Base-by-base conservation (phyloP, 2,797 vertebrate genomes). In the Denticeps clupeoides region DNA sequence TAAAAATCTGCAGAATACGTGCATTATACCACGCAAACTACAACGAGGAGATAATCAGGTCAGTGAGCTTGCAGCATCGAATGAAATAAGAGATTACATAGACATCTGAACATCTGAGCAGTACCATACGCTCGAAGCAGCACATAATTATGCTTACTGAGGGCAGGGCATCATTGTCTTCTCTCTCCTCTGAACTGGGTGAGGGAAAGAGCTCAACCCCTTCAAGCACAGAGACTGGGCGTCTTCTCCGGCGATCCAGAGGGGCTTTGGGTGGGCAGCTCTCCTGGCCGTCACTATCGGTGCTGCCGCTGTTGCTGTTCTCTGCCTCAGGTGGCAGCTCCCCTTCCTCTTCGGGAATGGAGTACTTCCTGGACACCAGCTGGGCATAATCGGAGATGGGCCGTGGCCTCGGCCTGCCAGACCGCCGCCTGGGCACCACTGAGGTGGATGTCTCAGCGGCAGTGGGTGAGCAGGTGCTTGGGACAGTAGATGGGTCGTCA, bases 311-410 rank as follows among this genome's bases (percentile, higher is more conserved):
- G n/a, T 42, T 59, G n/a, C 49, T 49, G 60, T 71, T 60, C 67
- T 68, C 57, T 64, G 33, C 74, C 59, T 69, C 83, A 49, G 28
- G 68, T 63, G 51, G 72, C 22, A 9, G 64, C 50, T 72, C 84
- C 19, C 83, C 53, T 0, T 73, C 75, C 58, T 99, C 89, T 72
- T 93, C 89, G 0, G 90, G 91, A 65, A 94, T 91, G 5, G 82
- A 86, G 55, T 83, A 78, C 60, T 87, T 92, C 63, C 87, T 82
- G 66, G 79, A 67, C 0, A 68, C 49, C 55, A 88, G 72, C 59
- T 93, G 93, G 16, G 87, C 87, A 1, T 93, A 96, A 75, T 96
- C 91, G 1, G 95, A 99, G 48, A 92, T 81, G 1, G 95, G 95
- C 31, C 91, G 85, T 19, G 90, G 91, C 44, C 81, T 78, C 0